A percentile compares a stretch with the other conserved stretches of the same genome.
phyloP scores from a whole-genome alignment of 1,140 invertebrate species.

The Caenorhabditis tropicalis region DNA sequence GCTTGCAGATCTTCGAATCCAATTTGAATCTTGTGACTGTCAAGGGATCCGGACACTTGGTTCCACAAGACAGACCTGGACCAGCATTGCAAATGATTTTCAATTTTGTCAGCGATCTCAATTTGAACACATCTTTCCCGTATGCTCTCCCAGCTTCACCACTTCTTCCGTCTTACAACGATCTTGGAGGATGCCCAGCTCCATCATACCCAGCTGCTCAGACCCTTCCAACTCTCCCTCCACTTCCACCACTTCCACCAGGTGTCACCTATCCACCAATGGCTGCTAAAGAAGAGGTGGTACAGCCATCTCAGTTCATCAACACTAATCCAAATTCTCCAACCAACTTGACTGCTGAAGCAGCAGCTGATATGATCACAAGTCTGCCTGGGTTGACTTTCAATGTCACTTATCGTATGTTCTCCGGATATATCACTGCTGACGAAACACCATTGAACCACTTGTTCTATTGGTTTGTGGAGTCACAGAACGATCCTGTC shows the following conservation, averaged over 20 bases:
- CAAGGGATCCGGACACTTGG: slow-evolving; percentile 74
- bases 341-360: slow-evolving; percentile 9
- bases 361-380: slow-evolving; percentile 27
- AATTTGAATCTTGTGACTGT: slow-evolving; percentile 46
- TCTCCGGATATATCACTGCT: slow-evolving; percentile 54
- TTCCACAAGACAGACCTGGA: slow-evolving; percentile 74
- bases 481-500: slow-evolving; percentile 73
- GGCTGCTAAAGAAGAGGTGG: slow-evolving; percentile 9
- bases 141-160: slow-evolving; percentile 45
- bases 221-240: slow-evolving; percentile 16
- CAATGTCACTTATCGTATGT: slow-evolving; percentile 48
- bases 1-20: slow-evolving; percentile 12
- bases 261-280: not conserved
- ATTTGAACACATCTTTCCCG: slow-evolving; percentile 20
- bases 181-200: not conserved
- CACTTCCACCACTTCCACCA: slow-evolving; percentile 41
- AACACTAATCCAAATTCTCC: not conserved
- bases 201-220: slow-evolving; percentile 8
- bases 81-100: slow-evolving; percentile 73
- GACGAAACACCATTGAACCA: slow-evolving; percentile 28
- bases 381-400: slow-evolving; percentile 56
- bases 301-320: not conserved
- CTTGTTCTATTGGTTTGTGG: slow-evolving; percentile 72
- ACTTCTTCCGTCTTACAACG: slow-evolving; percentile 20
- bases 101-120: slow-evolving; percentile 60